These are phyloP conservation scores for Lucinisca nassula DNA, from an alignment of 2,888 invertebrate species.

Conservation along the genomic window DNA sequence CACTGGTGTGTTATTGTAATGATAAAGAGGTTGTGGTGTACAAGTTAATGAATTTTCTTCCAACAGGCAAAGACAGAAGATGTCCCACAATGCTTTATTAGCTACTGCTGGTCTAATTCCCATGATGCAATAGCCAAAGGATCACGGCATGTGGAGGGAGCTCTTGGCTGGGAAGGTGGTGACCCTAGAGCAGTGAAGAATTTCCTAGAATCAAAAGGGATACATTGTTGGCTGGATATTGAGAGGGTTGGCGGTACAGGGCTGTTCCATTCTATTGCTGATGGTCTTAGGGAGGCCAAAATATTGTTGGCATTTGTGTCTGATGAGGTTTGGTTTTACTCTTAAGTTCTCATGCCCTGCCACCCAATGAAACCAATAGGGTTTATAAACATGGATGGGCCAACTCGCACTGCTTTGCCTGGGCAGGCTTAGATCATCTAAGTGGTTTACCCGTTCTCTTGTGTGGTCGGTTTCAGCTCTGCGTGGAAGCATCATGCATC, in stretches of 20 bases:
- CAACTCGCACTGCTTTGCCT: too few species aligned
- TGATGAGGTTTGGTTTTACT: slow-evolving; percentile 84
- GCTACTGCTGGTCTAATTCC: slow-evolving; percentile 87
- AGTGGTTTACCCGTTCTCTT: too few species aligned
- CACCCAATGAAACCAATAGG: too few species aligned
- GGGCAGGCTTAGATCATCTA: too few species aligned
- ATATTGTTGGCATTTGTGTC: slow-evolving; percentile 87
- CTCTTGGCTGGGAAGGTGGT: slow-evolving; percentile 85
- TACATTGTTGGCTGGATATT: slow-evolving; percentile 86
- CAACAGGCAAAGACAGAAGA: slow-evolving; percentile 48
- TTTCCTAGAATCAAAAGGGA: slow-evolving; percentile 80
- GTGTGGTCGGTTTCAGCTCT: too few species aligned
- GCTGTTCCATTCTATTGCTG: slow-evolving; percentile 86
- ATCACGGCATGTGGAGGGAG: slow-evolving; percentile 72
- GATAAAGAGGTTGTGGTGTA: too few species aligned
- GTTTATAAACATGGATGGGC: too few species aligned
- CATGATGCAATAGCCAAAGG: slow-evolving; percentile 81
- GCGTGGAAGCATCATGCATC: too few species aligned
- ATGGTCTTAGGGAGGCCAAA: slow-evolving; percentile 84
- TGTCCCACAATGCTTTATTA: slow-evolving; percentile 81
- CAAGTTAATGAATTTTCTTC: too few species aligned
- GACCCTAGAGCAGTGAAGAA: slow-evolving; percentile 86
- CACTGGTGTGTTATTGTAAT: too few species aligned
- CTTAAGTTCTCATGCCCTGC: too few species aligned
- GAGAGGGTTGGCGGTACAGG: slow-evolving; percentile 86